A percentile compares a stretch with the other conserved stretches of the same genome.
Evolutionary conservation across 2,888 invertebrate species (phyloP).

Genomic region (Ptychoptera contaminata): DNA sequence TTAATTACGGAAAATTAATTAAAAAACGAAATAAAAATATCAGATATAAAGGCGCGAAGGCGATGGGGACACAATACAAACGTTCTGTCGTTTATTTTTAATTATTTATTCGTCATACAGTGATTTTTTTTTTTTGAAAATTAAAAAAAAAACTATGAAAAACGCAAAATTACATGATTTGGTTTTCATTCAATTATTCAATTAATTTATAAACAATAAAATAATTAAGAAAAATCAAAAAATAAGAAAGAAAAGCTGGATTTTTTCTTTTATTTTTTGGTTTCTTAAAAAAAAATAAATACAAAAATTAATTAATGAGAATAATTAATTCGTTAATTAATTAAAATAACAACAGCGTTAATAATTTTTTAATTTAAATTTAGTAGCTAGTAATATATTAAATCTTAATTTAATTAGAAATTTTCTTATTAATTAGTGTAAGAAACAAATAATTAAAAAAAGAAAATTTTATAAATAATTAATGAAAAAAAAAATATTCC

Average conservation of each 20-base stretch:
- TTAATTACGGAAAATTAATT: too few relatives aligned
- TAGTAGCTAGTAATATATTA: too few relatives aligned
- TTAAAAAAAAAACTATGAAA: too few relatives aligned
- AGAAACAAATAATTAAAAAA: background rate
- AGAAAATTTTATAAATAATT: background rate
- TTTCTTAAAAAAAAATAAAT: background rate
- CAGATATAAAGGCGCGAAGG: too few relatives aligned
- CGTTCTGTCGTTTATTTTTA: too few relatives aligned
- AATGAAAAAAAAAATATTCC: background rate
- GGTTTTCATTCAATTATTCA: conserved; percentile 30
- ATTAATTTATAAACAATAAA: conserved; percentile 9
- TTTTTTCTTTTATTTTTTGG: conserved; percentile 7
- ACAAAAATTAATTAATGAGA: background rate
- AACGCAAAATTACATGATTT: conserved; percentile 26
- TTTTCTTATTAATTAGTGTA: background rate
- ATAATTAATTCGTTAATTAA: background rate
- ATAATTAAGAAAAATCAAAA: conserved; percentile 18
- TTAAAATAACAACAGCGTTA: background rate
- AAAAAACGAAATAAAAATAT: too few relatives aligned
- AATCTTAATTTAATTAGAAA: too few relatives aligned
- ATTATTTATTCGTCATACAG: too few relatives aligned
- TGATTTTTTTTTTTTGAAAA: too few relatives aligned
- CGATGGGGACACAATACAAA: too few relatives aligned
- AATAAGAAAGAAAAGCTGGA: too few relatives aligned
- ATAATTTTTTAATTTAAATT: background rate